Evolutionary conservation across 2,888 invertebrate species (phyloP).

Genomic region (Cheilosia soror): DNA sequence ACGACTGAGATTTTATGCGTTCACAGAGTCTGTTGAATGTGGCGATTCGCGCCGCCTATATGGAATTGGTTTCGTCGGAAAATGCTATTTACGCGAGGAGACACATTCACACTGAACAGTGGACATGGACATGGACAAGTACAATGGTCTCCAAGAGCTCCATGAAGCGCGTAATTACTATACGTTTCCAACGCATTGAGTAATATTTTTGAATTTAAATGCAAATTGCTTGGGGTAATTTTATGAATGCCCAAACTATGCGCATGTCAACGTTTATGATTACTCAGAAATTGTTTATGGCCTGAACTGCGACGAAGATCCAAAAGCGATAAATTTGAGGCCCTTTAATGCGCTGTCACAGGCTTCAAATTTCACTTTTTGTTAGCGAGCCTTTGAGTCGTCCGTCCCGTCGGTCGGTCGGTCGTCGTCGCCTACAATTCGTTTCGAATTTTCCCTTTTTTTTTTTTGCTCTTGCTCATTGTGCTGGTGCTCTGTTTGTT

Average conservation of each 20-base stretch:
- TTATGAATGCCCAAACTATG: slow-evolving; percentile 66
- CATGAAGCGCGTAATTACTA: slow-evolving; percentile 56
- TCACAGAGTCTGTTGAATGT: slow-evolving; percentile 14
- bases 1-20: slow-evolving; percentile 19
- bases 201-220: slow-evolving; percentile 66
- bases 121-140: background rate
- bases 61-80: slow-evolving; percentile 59
- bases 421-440: slow-evolving; percentile 70
- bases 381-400: slow-evolving; percentile 33
- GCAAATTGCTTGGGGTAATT: slow-evolving; percentile 71
- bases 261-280: slow-evolving; percentile 75
- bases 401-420: too few relatives aligned
- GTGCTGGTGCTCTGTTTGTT: slow-evolving; percentile 38
- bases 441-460: slow-evolving; percentile 55
- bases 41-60: slow-evolving; percentile 46
- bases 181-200: slow-evolving; percentile 34
- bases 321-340: slow-evolving; percentile 72
- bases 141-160: slow-evolving; percentile 32
- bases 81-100: slow-evolving; percentile 26
- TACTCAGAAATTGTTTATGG: slow-evolving; percentile 67
- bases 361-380: slow-evolving; percentile 73
- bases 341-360: slow-evolving; percentile 75
- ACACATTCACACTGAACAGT: slow-evolving; percentile 8
- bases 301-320: slow-evolving; percentile 58
- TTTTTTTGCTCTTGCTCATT: slow-evolving; percentile 13